Base-by-base conservation (phyloP, 2,797 vertebrate genomes). In the Gallinago stenura region DNA sequence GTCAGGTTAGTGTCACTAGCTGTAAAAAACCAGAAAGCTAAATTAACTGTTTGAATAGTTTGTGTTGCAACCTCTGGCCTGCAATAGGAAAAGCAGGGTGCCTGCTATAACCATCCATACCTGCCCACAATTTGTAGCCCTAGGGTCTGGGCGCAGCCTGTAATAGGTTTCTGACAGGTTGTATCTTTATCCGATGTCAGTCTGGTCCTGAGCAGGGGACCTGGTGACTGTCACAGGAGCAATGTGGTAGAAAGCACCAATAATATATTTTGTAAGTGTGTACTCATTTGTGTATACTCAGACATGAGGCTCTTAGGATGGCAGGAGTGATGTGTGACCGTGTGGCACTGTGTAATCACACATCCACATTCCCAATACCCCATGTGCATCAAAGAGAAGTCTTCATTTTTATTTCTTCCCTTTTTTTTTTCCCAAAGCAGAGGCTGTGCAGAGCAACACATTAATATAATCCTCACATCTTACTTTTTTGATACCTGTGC, bases 51-150 rank as follows among this genome's bases (percentile, higher is more conserved):
- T n/a, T 20, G 54, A 31, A 10, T 57, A 11, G 5, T 75, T 80
- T 45, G 15, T 66, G 26, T 35, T 72, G 41, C 39, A 37, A 0
- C 64, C 33, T 83, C 45, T 81, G 82, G 17, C 30, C 43, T 78
- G 37, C 35, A 43, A 1, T 12, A 60, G 62, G 31, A 61, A n/a
- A 45, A 48, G 6, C 28, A 69, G 17, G 41, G 26, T 45, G 13
- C 17, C 15, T 64, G 37, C 16, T 51, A 6, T 21, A 6, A 66
- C 69, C 20, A 17, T 22, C 7, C 0, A 0, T 35, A 17, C 18
- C n/a, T 62, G 46, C 50, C 25, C 39, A 6, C 12, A 3, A 0
- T 28, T 28, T 30, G 12, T 45, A 2, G 54, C 45, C 13, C 22
- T 13, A 3, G 62, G 9, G 35, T 5, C 25, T 30, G 14, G 12